These are phyloP conservation scores for Cassiopea andromeda DNA, from an alignment of 30 jellyfish, hydroid and myxozoan genomes.

Conservation along the genomic window DNA sequence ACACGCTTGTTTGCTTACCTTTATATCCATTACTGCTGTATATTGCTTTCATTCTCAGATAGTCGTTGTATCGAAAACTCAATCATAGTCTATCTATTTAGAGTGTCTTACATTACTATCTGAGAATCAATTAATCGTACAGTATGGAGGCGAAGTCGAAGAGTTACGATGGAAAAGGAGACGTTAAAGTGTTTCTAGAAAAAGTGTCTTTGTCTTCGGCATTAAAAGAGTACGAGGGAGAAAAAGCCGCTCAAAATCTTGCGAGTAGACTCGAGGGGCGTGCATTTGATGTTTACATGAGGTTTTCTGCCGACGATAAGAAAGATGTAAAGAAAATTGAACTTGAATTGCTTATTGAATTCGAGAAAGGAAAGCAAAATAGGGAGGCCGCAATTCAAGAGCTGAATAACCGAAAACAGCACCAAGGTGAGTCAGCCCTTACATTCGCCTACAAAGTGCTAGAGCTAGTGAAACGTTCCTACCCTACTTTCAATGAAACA, in stretches of 20 bases:
- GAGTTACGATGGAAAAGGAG: constrained; percentile 24
- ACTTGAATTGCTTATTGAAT: constrained; percentile 3
- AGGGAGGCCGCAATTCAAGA: constrained; percentile 42
- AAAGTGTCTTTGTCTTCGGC: constrained; percentile 18
- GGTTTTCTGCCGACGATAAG: constrained; percentile 9
- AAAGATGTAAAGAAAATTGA: constrained; percentile 13
- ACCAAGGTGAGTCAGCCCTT: constrained; percentile 24
- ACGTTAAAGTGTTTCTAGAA: constrained; percentile 28
- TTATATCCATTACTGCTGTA: not conserved
- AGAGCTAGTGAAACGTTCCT: constrained; percentile 13
- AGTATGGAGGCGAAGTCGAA: constrained; percentile 26
- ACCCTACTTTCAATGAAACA: constrained; percentile 19
- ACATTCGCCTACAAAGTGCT: constrained; percentile 24
- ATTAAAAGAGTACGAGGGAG: constrained; percentile 35
- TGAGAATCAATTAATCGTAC: constrained; percentile 8
- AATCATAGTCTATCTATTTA: not conserved
- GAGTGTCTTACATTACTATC: constrained; percentile 28
- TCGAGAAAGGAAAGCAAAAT: constrained; percentile 45
- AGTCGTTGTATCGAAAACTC: not conserved
- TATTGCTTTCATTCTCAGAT: not conserved
- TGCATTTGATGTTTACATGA: constrained; percentile 37
- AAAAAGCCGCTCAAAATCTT: constrained; percentile 48
- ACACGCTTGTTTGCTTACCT: not conserved
- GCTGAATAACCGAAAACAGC: constrained; percentile 26
- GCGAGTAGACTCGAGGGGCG: constrained; percentile 41